Percentiles rank a stretch among this genome's conserved stretches.
Conservation (phyloP, 2,113 vertebrate species). For the Axis porcinus region DNA sequence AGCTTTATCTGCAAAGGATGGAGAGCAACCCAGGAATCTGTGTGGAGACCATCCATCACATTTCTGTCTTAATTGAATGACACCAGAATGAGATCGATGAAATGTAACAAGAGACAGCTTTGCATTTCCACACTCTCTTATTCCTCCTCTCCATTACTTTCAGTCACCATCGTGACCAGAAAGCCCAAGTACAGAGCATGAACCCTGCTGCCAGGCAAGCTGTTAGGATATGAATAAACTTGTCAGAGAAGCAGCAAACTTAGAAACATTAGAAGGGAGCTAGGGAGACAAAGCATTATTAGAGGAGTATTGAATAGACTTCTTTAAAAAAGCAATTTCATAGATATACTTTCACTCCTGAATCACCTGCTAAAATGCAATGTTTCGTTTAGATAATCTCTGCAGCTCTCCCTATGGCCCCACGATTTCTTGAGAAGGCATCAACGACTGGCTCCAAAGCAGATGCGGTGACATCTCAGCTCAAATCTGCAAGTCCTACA, state of each 20-base stretch:
- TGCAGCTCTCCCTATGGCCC: not conserved
- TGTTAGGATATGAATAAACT: constrained; percentile 82
- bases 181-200: constrained; percentile 78
- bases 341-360: constrained; percentile 51
- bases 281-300: constrained; percentile 67
- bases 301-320: constrained; percentile 73
- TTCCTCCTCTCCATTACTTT: constrained; percentile 79
- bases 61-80: constrained; percentile 89
- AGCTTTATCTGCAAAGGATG: constrained; percentile 72
- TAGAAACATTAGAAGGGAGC: constrained; percentile 64
- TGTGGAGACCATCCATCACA: constrained; percentile 84
- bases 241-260: constrained; percentile 78
- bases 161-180: constrained; percentile 81
- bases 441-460: not conserved
- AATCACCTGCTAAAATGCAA: not conserved
- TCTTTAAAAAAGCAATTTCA: constrained; percentile 66
- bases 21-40: constrained; percentile 80
- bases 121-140: constrained; percentile 87
- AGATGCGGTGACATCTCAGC: constrained; percentile 59
- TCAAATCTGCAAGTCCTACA: constrained; percentile 71
- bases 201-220: constrained; percentile 77
- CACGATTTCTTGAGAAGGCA: constrained; percentile 1
- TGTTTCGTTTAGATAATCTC: not conserved
- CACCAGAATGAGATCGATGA: constrained; percentile 85
- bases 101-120: constrained; percentile 85